Conservation (phyloP, 2,113 vertebrate species). For the Callaeas wilsoni region DNA sequence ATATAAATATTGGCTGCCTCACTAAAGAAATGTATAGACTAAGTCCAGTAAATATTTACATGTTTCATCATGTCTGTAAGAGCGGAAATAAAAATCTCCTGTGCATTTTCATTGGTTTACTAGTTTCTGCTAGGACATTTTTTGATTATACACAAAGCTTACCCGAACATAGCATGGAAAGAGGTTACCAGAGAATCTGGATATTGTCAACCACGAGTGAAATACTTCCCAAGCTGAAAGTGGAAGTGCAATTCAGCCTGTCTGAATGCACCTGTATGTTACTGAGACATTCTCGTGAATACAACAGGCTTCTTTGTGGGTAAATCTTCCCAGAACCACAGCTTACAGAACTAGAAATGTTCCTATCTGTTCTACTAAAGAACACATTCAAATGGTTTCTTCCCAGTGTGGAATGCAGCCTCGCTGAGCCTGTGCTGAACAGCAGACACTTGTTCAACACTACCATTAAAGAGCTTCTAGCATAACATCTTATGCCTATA, state of each 20-base stretch:
- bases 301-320: background rate
- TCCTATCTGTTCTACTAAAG: background rate
- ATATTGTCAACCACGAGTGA: background rate
- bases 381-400: background rate
- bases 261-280: background rate
- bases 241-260: background rate
- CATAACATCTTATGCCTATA: background rate
- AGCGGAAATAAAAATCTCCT: background rate
- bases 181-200: background rate
- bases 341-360: background rate
- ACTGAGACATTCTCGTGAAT: background rate
- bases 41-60: background rate
- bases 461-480: background rate
- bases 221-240: background rate
- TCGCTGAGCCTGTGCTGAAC: background rate
- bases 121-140: background rate
- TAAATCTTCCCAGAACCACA: background rate
- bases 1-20: background rate
- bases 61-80: background rate
- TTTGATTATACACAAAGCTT: background rate
- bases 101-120: background rate
- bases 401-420: background rate
- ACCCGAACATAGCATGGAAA: background rate
- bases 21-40: background rate
- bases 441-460: slow-evolving; percentile 30